These are phyloP conservation scores for Tenthredo notha DNA, from an alignment of 2,888 invertebrate species.

Conservation along the genomic window DNA sequence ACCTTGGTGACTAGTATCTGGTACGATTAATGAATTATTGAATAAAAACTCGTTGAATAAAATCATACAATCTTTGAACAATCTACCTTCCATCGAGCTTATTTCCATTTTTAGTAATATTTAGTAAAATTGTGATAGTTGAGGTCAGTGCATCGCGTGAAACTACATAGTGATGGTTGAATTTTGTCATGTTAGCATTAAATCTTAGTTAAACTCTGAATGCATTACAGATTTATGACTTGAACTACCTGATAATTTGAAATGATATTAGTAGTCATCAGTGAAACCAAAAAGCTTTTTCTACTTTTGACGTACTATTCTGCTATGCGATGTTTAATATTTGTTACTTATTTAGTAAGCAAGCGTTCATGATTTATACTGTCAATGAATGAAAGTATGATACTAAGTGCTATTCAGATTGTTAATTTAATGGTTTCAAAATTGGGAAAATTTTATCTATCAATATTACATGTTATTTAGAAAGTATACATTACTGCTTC, in stretches of 20 bases:
- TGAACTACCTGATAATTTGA: background rate
- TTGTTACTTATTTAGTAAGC: slow-evolving; percentile 3
- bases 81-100: background rate
- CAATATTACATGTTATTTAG: background rate
- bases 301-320: background rate
- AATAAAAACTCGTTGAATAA: background rate
- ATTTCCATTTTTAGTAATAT: background rate
- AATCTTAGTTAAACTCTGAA: background rate
- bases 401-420: background rate
- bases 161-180: background rate
- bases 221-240: background rate
- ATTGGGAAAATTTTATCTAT: background rate
- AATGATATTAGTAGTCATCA: background rate
- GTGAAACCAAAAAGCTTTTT: background rate
- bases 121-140: background rate
- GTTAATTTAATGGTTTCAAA: background rate
- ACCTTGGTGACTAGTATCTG: background rate
- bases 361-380: background rate
- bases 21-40: background rate
- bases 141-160: background rate
- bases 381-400: background rate
- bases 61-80: background rate
- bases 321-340: background rate
- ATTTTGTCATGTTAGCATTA: background rate
- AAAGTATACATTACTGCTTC: background rate